phyloP scores from a whole-genome alignment of 2,797 vertebrate species.

The Spizella passerina region DNA sequence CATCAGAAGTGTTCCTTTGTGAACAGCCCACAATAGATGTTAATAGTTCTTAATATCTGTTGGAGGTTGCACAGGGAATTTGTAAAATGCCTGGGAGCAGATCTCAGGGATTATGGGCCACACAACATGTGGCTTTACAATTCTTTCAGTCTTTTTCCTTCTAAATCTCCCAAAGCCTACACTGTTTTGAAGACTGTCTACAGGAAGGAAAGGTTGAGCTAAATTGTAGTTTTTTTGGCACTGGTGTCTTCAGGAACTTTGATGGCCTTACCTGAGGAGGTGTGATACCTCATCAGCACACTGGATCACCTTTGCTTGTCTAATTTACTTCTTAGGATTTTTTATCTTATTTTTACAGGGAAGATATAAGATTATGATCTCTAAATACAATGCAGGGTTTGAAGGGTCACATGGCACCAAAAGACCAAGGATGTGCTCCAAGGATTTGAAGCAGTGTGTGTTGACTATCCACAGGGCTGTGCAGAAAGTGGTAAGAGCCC shows the following conservation, averaged over 20 bases:
- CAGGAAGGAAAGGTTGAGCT: neutral
- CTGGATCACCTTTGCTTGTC: neutral
- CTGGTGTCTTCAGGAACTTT: neutral
- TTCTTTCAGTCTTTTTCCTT: neutral
- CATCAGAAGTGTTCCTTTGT: neutral
- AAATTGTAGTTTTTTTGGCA: neutral
- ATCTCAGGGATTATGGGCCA: neutral
- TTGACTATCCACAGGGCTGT: neutral
- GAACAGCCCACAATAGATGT: neutral
- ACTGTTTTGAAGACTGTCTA: neutral
- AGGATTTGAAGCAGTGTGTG: neutral
- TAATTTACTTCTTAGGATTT: neutral
- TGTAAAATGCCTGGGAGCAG: neutral
- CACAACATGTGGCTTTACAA: neutral
- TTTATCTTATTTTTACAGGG: neutral
- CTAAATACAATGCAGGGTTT: neutral
- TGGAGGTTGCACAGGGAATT: neutral
- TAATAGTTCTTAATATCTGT: neutral
- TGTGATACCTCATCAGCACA: neutral
- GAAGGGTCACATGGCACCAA: neutral
- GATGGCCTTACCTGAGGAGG: neutral
- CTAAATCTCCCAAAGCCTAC: neutral
- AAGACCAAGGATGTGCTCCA: neutral
- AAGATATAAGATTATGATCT: neutral
- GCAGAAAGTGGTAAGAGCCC: neutral